phyloP scores from a whole-genome alignment of 2,113 vertebrate genomes.

The Isurus oxyrinchus region DNA sequence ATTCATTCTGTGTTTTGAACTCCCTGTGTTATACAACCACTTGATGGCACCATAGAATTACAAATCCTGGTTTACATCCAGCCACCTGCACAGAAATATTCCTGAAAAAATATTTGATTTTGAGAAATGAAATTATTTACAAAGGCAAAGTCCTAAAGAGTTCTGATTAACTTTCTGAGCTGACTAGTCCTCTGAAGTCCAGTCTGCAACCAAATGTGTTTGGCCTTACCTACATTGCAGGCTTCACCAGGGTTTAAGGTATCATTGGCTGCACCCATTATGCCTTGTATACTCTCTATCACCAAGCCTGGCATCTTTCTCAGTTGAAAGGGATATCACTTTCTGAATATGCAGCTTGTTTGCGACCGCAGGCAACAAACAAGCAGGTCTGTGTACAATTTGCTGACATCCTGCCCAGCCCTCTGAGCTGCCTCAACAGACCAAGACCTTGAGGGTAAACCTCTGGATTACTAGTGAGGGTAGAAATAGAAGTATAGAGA shows the following conservation, averaged over 20 bases:
- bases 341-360: background rate
- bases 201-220: background rate
- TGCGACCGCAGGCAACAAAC: background rate
- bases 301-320: background rate
- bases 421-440: background rate
- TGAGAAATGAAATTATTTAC: background rate
- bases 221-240: background rate
- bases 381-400: background rate
- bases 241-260: background rate
- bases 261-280: background rate
- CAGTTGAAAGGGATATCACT: background rate
- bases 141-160: background rate
- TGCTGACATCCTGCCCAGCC: background rate
- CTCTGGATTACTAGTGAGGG: background rate
- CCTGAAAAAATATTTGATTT: background rate
- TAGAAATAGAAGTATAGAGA: background rate
- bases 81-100: background rate
- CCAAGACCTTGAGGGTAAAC: background rate
- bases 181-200: background rate
- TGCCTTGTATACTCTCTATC: background rate
- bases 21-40: background rate
- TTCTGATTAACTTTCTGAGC: background rate
- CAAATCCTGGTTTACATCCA: background rate
- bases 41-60: conserved; percentile 25
- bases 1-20: background rate